Evolutionary conservation across 2,888 invertebrate genomes (phyloP).

Genomic region (Drosophila pseudotakahashii): DNA sequence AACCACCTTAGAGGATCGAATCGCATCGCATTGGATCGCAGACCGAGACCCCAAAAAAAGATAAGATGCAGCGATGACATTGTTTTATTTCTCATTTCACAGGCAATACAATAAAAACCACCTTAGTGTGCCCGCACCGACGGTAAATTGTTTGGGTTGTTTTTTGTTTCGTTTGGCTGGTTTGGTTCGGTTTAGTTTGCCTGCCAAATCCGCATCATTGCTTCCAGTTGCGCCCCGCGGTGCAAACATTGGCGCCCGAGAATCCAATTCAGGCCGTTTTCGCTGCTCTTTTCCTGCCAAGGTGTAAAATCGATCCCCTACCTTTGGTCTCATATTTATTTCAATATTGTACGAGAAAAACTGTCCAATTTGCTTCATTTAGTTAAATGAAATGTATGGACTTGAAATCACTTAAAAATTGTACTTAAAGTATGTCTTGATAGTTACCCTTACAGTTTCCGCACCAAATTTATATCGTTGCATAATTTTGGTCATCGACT

Average conservation of each 20-base stretch:
- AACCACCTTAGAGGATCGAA: conserved; percentile 2
- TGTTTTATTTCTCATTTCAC: conserved; percentile 76
- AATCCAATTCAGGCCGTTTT: conserved; percentile 20
- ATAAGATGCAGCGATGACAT: conserved; percentile 62
- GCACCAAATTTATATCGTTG: too few relatives aligned
- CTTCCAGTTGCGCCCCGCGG: conserved; percentile 73
- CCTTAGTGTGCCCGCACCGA: conserved; percentile 57
- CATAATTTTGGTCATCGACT: too few relatives aligned
- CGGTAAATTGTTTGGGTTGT: conserved; percentile 66
- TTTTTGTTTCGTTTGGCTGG: conserved; percentile 34
- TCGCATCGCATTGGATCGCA: background rate
- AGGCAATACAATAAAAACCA: conserved; percentile 69
- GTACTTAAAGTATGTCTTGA: too few relatives aligned
- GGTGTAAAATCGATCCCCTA: conserved; percentile 26
- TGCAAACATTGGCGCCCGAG: conserved; percentile 82
- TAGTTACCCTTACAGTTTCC: too few relatives aligned
- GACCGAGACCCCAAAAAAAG: background rate
- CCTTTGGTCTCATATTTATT: background rate
- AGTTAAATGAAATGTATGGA: too few relatives aligned
- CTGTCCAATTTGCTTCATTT: background rate
- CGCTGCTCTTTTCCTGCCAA: conserved; percentile 14
- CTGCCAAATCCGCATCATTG: conserved; percentile 64
- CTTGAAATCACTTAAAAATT: too few relatives aligned
- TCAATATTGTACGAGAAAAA: background rate
- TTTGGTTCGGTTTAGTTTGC: conserved; percentile 41